A percentile compares a stretch with the other conserved stretches of the same genome.
Conservation (phyloP, 2,888 invertebrate genomes). For the Cantharis flavilabris region DNA sequence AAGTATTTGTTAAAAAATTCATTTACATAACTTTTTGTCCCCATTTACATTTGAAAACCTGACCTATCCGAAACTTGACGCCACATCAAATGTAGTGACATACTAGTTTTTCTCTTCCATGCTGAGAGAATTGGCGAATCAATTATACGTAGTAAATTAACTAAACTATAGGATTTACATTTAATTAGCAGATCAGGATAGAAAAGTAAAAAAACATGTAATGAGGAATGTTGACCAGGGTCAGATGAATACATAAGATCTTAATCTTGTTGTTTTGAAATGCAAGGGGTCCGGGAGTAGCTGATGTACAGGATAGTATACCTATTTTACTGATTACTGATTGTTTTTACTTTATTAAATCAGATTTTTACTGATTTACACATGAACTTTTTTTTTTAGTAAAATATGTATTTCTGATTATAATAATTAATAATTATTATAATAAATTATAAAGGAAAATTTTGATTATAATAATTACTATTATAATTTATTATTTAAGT, state of each 20-base stretch:
- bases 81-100: background rate
- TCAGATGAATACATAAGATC: background rate
- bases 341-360: no score
- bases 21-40: background rate
- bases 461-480: no score
- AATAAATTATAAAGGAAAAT: no score
- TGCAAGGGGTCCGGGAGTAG: background rate
- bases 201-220: background rate
- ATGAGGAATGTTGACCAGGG: background rate
- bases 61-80: background rate
- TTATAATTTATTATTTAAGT: no score
- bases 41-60: background rate
- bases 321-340: no score
- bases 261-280: background rate
- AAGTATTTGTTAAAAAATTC: background rate
- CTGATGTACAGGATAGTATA: no score
- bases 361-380: no score
- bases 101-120: background rate
- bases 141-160: background rate
- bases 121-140: background rate
- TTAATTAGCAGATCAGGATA: background rate
- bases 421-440: no score
- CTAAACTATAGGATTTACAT: background rate
- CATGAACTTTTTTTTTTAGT: no score
- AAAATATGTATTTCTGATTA: no score